Base-by-base conservation (phyloP, 2,797 vertebrate genomes). In the Halcyon chelicuti region DNA sequence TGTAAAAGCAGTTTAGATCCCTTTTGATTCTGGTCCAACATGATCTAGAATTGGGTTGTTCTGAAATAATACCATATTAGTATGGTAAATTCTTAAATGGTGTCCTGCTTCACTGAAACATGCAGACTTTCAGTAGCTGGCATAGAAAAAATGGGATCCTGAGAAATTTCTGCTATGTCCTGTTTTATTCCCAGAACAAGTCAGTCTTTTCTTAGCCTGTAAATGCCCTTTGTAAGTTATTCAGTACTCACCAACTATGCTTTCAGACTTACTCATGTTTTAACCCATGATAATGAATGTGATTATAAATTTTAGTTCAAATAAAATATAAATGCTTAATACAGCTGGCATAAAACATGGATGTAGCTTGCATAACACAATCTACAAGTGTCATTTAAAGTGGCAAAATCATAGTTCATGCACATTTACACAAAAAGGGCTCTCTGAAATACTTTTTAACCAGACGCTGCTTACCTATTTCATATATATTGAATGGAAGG, bases 1-100 rank as follows among this genome's bases (percentile, higher is more conserved):
- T 71, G n/a, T 63, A 52, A 83, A 80, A 88, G n/a, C 73, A 42
- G 22, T 73, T 86, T 83, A 90, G 61, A 90, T 90, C 58, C 42
- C 57, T 88, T 52, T 74, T 90, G 73, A 65, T 71, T 86, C 84
- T 90, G 81, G 73, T 94, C 86, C 76, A 81, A 75, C 42, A 86
- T 62, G 80, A 54, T 39, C 49, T 26, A 49, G 28, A 92, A 89
- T 9, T 75, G 62, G 33, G 13, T 89, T 84, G 65, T 88, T 81
- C 71, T 75, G 76, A 68, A 86, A 39, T 92, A 88, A 90, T 83
- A 31, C 20, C 0, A 0, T 79, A 65, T 92, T 86, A 71, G 28
- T 75, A 44, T 61, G 37, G 14, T 51, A 52, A 66, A 12, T 86
- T 91, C 82, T 73, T 63, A 55, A 91, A 58, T 51, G 47, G 44